Evolutionary conservation across 2,113 vertebrate species (phyloP).

Genomic region (Barbus barbus): DNA sequence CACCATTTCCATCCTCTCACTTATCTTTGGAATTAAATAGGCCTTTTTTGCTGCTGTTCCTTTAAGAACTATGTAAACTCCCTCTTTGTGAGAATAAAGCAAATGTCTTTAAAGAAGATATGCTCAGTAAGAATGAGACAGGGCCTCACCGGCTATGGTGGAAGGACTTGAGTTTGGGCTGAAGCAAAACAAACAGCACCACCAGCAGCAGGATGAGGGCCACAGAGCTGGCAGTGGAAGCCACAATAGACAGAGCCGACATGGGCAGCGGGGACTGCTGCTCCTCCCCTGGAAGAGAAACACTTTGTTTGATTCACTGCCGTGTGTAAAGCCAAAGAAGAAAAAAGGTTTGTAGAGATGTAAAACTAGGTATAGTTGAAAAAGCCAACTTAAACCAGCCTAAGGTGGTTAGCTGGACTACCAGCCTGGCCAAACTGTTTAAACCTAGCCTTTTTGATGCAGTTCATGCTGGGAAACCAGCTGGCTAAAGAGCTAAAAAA

Average conservation of each 20-base stretch:
- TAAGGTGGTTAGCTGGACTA: background rate
- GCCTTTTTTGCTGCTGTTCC: background rate
- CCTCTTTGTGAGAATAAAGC: background rate
- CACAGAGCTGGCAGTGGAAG: constrained; percentile 92
- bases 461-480: background rate
- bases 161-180: constrained; percentile 98
- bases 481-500: background rate
- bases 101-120: background rate
- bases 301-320: constrained; percentile 13
- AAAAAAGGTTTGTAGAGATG: background rate
- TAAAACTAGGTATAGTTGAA: background rate
- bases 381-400: background rate
- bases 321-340: background rate
- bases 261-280: constrained; percentile 82
- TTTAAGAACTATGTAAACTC: background rate
- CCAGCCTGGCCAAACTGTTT: background rate
- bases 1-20: background rate
- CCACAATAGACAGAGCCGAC: constrained; percentile 91
- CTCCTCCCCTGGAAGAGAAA: constrained; percentile 82
- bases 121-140: background rate
- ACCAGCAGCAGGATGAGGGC: constrained; percentile 92
- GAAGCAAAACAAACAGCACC: constrained; percentile 94
- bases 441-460: background rate
- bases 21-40: background rate
- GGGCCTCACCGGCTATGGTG: constrained; percentile 88